Evolutionary conservation across 2,113 vertebrate species (phyloP), one percentile per base, ranked within the genome.

Genomic region (Rhodinocichla rosea): DNA sequence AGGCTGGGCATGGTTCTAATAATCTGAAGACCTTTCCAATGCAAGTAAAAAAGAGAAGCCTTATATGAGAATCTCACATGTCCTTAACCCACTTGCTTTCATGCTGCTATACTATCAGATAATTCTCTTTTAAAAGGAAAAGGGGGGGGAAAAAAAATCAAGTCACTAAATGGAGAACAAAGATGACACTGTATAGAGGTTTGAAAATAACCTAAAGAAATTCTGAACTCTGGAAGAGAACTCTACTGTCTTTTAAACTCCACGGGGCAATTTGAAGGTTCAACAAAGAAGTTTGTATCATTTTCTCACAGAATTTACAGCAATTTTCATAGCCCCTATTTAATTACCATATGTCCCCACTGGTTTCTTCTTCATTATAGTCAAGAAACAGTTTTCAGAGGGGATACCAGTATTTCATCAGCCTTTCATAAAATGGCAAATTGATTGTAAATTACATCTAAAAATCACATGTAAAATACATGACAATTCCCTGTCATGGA

Each of bases 341-440:
- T 92, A 93, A 93, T 62, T 86, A 62, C 18, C 14, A 27, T 67
- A 71, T 0, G 6, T 81, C 18, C 33, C 63, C 45, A 87, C 28
- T 80, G 50, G 10, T 87, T 89, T 76, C 53, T 53, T 90, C 62
- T 70, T 89, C 50, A 27, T 87, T 75, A 76, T n/a, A 40, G 64
- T 82, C 65, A 74, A 79, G n/a, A 82, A 84, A 76, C 49, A 73
- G 35, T 83, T 95, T 96, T 94, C 53, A 90, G 67, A 83, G 57
- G 57, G 35, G n/a, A 85, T 68, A 85, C 37, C n/a, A 77, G 32
- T 50, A 53, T 71, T 90, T 91, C 85, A 60, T 45, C 79, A 37
- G 28, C 33, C 70, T 88, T 83, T 73, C 59, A 79, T 39, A 90
- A 94, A 93, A 95, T 21, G 8, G 44, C 32, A 90, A 92, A 82